Percentiles rank a stretch among this genome's conserved stretches.
Conservation (phyloP, 2,113 vertebrate species). For the Rousettus leschenaultii region DNA sequence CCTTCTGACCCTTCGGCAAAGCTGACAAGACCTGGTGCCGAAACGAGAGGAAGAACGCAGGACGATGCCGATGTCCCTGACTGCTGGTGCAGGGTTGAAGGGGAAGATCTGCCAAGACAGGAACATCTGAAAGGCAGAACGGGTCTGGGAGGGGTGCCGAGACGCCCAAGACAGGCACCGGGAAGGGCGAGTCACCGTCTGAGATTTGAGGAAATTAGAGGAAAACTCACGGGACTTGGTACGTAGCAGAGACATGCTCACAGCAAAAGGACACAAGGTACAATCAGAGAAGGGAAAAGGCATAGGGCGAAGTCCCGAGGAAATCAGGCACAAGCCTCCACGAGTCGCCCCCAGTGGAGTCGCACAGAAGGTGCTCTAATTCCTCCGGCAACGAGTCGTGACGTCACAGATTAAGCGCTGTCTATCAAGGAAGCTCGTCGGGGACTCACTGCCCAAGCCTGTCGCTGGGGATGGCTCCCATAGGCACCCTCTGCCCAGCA, state of each 20-base stretch:
- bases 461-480: rapidly evolving
- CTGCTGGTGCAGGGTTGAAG: neutral
- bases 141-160: rapidly evolving
- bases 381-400: neutral
- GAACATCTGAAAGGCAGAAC: neutral
- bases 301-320: neutral
- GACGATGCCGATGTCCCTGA: neutral
- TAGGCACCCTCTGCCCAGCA: neutral
- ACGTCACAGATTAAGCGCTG: rapidly evolving
- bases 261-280: neutral
- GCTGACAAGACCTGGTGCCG: neutral
- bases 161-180: no score
- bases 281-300: neutral
- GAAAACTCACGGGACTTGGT: neutral
- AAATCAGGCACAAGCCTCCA: rapidly evolving
- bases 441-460: neutral
- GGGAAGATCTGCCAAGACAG: neutral
- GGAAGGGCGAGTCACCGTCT: neutral
- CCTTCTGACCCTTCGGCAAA: neutral
- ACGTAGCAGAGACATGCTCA: rapidly evolving
- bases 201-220: neutral
- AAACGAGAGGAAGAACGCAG: neutral
- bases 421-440: neutral
- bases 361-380: rapidly evolving
- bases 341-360: neutral